These are phyloP conservation scores for Oncopeltus fasciatus DNA, from an alignment of 1,140 invertebrate species.

Conservation along the genomic window DNA sequence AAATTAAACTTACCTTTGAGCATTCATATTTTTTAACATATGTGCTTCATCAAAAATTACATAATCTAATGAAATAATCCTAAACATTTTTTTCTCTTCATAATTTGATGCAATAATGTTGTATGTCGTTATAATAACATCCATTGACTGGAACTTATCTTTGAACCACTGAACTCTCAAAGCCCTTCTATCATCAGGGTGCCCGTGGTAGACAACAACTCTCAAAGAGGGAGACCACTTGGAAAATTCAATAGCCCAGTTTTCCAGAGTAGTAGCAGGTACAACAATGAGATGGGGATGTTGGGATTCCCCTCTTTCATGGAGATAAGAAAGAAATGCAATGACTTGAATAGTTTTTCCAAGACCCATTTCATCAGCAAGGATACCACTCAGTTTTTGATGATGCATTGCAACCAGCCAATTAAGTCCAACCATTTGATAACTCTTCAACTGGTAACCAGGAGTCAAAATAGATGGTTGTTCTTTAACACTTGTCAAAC, in stretches of 20 bases:
- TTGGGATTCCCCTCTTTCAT: constrained; percentile 42
- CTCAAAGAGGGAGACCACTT: constrained; percentile 71
- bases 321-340: constrained; percentile 75
- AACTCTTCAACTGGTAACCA: constrained; percentile 60
- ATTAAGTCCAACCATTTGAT: constrained; percentile 87
- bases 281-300: constrained; percentile 79
- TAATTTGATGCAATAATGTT: constrained; percentile 60
- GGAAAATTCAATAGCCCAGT: constrained; percentile 74
- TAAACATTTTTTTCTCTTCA: constrained; percentile 83
- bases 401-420: constrained; percentile 83
- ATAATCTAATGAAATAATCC: constrained; percentile 75
- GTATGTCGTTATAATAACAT: constrained; percentile 82
- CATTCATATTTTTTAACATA: constrained; percentile 94
- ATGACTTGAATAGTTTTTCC: constrained; percentile 85
- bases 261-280: constrained; percentile 81
- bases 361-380: constrained; percentile 82
- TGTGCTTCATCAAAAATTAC: constrained; percentile 95
- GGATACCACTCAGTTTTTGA: constrained; percentile 82
- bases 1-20: constrained; percentile 47
- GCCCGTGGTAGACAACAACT: constrained; percentile 77
- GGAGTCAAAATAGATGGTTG: constrained; percentile 45
- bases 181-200: constrained; percentile 62
- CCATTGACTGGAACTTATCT: constrained; percentile 54
- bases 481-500: constrained; percentile 43
- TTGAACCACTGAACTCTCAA: constrained; percentile 63